These are phyloP conservation scores for Lycia hirtaria DNA, from an alignment of 2,888 invertebrate species.

Conservation along the genomic window DNA sequence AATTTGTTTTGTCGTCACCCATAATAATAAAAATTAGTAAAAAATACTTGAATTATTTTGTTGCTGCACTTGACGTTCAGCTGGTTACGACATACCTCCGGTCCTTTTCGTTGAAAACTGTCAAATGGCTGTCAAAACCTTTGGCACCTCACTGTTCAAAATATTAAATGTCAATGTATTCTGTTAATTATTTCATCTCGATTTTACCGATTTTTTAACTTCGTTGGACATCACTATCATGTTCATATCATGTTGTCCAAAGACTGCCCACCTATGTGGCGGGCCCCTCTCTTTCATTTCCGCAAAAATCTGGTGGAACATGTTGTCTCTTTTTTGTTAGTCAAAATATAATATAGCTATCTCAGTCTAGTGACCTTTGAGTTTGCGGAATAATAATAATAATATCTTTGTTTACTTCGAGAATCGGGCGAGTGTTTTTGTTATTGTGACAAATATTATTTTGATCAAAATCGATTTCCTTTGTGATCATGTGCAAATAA, in stretches of 20 bases:
- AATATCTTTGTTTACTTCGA: slow-evolving; percentile 83
- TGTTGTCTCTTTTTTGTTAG: slow-evolving; percentile 54
- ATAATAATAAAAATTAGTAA: slow-evolving; percentile 67
- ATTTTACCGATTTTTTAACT: slow-evolving; percentile 18
- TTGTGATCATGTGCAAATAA: slow-evolving; percentile 25
- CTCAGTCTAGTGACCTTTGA: slow-evolving; percentile 78
- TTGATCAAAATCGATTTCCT: slow-evolving; percentile 33
- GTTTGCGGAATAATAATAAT: slow-evolving; percentile 78
- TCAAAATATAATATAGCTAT: slow-evolving; percentile 38
- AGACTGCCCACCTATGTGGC: slow-evolving; percentile 8
- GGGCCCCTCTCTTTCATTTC: slow-evolving; percentile 47
- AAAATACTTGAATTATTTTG: slow-evolving; percentile 65
- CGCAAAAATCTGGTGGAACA: slow-evolving; percentile 35
- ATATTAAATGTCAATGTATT: background rate
- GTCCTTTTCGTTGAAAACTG: slow-evolving; percentile 1
- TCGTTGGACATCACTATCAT: slow-evolving; percentile 1
- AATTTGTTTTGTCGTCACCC: slow-evolving; percentile 83
- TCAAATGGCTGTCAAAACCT: slow-evolving; percentile 6
- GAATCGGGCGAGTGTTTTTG: slow-evolving; percentile 75
- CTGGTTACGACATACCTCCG: slow-evolving; percentile 66
- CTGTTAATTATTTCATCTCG: background rate
- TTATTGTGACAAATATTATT: slow-evolving; percentile 62
- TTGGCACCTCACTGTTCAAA: no score
- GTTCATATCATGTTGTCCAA: slow-evolving; percentile 5
- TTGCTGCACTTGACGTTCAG: slow-evolving; percentile 72